Percentiles rank a stretch among this genome's conserved stretches.
These are phyloP conservation scores for Eptesicus fuscus DNA, from an alignment of 2,113 vertebrate species.

Conservation along the genomic window DNA sequence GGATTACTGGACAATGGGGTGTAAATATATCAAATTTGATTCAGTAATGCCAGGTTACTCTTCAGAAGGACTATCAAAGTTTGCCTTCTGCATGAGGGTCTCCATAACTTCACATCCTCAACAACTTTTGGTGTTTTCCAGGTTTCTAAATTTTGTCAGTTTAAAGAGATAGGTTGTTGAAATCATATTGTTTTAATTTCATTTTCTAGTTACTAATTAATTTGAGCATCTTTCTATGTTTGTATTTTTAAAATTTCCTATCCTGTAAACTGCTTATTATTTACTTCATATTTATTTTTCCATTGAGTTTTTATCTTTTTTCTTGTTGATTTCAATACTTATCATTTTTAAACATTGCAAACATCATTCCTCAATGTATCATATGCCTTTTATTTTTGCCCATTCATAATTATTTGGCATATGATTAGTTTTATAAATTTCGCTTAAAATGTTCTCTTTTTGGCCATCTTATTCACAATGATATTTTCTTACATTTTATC, in stretches of 20 bases:
- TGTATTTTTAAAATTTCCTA: neutral
- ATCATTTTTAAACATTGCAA: neutral
- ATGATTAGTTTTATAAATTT: neutral
- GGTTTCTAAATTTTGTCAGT: neutral
- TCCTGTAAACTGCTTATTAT: neutral
- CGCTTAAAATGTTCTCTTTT: neutral
- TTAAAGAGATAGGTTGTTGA: neutral
- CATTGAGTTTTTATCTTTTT: neutral
- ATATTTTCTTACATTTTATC: neutral
- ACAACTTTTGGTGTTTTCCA: neutral
- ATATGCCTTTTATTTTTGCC: neutral
- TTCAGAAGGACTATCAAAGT: neutral
- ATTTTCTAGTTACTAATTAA: conserved; percentile 15
- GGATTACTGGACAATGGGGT: neutral
- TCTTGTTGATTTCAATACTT: neutral
- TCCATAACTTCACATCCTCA: neutral
- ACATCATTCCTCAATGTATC: neutral
- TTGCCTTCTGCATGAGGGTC: neutral
- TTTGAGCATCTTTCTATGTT: neutral
- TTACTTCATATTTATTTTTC: neutral
- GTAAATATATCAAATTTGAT: neutral
- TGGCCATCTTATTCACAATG: neutral
- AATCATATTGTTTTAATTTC: neutral
- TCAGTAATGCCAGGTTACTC: neutral
- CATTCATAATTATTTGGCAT: neutral